Evolutionary conservation across 2,888 invertebrate genomes (phyloP).

Genomic region (Augochlorella aurata): DNA sequence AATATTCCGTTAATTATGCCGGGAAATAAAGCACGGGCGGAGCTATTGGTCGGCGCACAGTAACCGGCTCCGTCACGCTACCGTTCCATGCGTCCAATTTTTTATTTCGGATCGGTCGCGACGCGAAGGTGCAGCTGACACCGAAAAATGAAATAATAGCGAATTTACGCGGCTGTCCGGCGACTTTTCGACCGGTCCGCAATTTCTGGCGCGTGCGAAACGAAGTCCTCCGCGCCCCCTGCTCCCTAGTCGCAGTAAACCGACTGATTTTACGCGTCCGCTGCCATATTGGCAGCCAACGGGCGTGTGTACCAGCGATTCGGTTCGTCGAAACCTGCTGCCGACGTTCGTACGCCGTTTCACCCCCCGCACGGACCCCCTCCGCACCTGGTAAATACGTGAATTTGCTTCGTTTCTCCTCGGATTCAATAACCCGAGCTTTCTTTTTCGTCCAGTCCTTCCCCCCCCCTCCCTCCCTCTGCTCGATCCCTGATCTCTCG

Average conservation of each 20-base stretch:
- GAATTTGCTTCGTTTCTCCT: slow-evolving; percentile 10
- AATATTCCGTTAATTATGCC: too few species aligned
- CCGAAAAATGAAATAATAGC: slow-evolving; percentile 58
- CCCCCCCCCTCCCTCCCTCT: too few species aligned
- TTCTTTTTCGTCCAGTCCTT: not conserved
- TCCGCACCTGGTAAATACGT: slow-evolving; percentile 7
- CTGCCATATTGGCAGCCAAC: slow-evolving; percentile 43
- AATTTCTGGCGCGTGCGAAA: slow-evolving; percentile 53
- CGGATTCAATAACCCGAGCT: slow-evolving; percentile 9
- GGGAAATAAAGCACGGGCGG: too few species aligned
- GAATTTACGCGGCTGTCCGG: slow-evolving; percentile 55
- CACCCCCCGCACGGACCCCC: not conserved
- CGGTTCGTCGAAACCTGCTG: not conserved
- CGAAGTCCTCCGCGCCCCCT: slow-evolving; percentile 47
- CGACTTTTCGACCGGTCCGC: slow-evolving; percentile 43
- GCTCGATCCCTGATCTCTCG: not conserved
- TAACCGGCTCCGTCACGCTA: too few species aligned
- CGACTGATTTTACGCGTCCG: slow-evolving; percentile 56
- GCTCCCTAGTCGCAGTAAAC: slow-evolving; percentile 40
- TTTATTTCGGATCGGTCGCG: not conserved
- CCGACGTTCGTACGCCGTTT: not conserved
- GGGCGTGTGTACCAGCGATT: slow-evolving; percentile 1
- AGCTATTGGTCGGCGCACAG: too few species aligned
- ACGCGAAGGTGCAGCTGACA: not conserved
- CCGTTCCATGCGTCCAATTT: too few species aligned